phyloP scores from a whole-genome alignment of 1,140 invertebrate species.

The Monochamus saltuarius region DNA sequence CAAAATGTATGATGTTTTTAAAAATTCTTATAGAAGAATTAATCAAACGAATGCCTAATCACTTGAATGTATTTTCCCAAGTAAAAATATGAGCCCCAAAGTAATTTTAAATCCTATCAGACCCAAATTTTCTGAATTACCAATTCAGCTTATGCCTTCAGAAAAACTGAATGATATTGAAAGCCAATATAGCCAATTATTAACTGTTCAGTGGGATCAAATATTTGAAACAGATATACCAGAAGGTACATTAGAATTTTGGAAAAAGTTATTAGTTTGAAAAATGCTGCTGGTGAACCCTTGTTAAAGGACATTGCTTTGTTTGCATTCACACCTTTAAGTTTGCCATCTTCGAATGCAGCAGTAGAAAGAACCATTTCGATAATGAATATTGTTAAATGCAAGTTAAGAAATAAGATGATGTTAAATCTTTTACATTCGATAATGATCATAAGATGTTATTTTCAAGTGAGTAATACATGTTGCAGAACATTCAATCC shows the following conservation, averaged over 20 bases:
- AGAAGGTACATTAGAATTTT: slow-evolving; percentile 16
- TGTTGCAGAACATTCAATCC: no score
- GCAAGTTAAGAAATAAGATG: no score
- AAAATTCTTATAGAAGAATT: slow-evolving; percentile 10
- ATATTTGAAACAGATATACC: slow-evolving; percentile 20
- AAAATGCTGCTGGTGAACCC: slow-evolving; percentile 24
- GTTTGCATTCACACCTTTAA: slow-evolving; percentile 20
- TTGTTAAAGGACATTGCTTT: slow-evolving; percentile 15
- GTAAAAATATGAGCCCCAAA: slow-evolving; percentile 6
- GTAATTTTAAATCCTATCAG: slow-evolving; percentile 21
- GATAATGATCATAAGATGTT: no score
- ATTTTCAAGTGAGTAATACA: no score
- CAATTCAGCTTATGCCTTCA: neutral
- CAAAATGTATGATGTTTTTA: slow-evolving; percentile 17
- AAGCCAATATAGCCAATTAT: slow-evolving; percentile 20
- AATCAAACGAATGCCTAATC: slow-evolving; percentile 12
- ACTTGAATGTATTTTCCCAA: slow-evolving; percentile 18
- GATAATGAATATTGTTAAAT: no score
- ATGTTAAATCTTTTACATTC: no score
- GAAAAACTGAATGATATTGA: slow-evolving; percentile 12
- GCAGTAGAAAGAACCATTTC: slow-evolving; percentile 14
- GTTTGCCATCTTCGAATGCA: slow-evolving; percentile 20
- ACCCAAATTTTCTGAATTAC: slow-evolving; percentile 15
- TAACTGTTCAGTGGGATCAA: slow-evolving; percentile 19
- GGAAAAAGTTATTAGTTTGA: slow-evolving; percentile 21